Conservation (phyloP, 2,797 vertebrate species). For the Gymnopithys bicolor region DNA sequence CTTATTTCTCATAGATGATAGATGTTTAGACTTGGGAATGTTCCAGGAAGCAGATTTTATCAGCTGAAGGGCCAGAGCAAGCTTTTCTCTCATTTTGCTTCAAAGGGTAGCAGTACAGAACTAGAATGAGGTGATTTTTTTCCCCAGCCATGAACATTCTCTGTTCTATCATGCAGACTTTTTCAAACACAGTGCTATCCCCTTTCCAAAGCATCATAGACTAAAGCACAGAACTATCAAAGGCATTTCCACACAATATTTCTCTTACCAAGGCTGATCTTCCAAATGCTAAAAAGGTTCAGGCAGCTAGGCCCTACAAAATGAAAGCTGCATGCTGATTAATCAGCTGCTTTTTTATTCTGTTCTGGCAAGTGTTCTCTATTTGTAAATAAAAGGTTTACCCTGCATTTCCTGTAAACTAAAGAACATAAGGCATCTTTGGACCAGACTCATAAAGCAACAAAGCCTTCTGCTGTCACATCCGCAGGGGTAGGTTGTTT, state of each 20-base stretch:
- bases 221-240: constrained; percentile 77
- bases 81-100: constrained; percentile 75
- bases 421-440: constrained; percentile 68
- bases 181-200: constrained; percentile 57
- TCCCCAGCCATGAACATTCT: constrained; percentile 58
- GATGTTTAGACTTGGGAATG: constrained; percentile 67
- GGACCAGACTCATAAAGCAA: constrained; percentile 60
- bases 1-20: constrained; percentile 71
- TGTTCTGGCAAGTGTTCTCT: constrained; percentile 65
- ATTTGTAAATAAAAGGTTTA: constrained; percentile 79
- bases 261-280: constrained; percentile 70
- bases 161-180: constrained; percentile 65
- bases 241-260: constrained; percentile 74
- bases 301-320: constrained; percentile 61
- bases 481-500: constrained; percentile 25
- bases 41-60: constrained; percentile 79
- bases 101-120: constrained; percentile 73
- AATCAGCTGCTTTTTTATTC: constrained; percentile 74
- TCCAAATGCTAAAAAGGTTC: constrained; percentile 65
- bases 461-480: constrained; percentile 51
- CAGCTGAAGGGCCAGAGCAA: constrained; percentile 69
- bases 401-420: constrained; percentile 70
- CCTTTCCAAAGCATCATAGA: constrained; percentile 69
- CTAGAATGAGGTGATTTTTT: constrained; percentile 72
- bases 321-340: constrained; percentile 77